These are phyloP conservation scores for Lasaia peninsularis DNA, from an alignment of 1,140 invertebrate species.

Conservation along the genomic window DNA sequence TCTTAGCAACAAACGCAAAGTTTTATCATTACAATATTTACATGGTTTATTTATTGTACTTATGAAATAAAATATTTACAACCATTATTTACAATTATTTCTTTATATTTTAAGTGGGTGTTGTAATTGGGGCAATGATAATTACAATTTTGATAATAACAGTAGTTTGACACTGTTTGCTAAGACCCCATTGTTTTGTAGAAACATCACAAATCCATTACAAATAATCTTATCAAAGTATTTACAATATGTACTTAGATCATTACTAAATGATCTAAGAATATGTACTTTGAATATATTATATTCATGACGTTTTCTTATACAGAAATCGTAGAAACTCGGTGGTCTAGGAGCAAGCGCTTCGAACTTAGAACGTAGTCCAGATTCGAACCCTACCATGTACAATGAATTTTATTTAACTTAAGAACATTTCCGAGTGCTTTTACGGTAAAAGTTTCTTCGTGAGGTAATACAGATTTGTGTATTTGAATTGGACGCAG, in stretches of 20 bases:
- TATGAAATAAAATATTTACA: neutral
- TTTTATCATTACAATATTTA: neutral
- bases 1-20: neutral
- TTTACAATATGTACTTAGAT: neutral
- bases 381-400: too few relatives aligned
- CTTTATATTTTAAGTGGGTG: constrained; percentile 2
- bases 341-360: too few relatives aligned
- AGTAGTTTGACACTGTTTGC: neutral
- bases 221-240: neutral
- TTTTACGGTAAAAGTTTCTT: too few relatives aligned
- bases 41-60: neutral
- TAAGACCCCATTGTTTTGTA: neutral
- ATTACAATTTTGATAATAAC: neutral
- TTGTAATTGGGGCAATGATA: neutral
- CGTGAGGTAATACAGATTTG: too few relatives aligned
- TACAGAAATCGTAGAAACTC: too few relatives aligned
- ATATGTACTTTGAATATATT: too few relatives aligned
- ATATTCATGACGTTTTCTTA: too few relatives aligned
- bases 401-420: too few relatives aligned
- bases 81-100: neutral
- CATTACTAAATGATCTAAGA: too few relatives aligned
- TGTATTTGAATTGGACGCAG: too few relatives aligned
- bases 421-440: too few relatives aligned
- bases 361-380: too few relatives aligned
- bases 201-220: neutral